phyloP scores from a whole-genome alignment of 2,888 invertebrate genomes.

The Sarcophaga subvicina region DNA sequence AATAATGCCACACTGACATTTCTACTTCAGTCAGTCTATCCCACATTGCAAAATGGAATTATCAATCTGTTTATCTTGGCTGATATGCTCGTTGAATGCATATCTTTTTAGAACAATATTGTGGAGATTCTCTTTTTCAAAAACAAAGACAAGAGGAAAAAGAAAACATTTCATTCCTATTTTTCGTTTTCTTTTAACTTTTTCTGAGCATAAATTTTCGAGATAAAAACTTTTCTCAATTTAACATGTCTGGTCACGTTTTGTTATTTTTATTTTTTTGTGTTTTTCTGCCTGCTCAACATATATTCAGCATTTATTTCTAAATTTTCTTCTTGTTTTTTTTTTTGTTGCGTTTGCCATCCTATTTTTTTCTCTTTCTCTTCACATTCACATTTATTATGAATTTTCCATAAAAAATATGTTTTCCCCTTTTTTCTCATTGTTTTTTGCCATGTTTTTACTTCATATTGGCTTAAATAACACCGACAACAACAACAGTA shows the following conservation, averaged over 20 bases:
- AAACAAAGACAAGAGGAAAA: neutral
- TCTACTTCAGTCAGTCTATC: neutral
- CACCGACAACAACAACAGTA: neutral
- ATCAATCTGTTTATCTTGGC: slow-evolving; percentile 59
- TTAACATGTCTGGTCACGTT: slow-evolving; percentile 66
- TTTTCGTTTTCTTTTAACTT: neutral
- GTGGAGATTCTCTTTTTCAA: slow-evolving; percentile 2
- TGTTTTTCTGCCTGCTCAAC: neutral
- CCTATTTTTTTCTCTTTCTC: neutral
- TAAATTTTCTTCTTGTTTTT: slow-evolving; percentile 36
- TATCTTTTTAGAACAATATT: slow-evolving; percentile 44
- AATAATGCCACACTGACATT: neutral
- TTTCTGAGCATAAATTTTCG: slow-evolving; percentile 46
- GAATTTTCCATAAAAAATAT: slow-evolving; percentile 44
- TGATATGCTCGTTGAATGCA: neutral
- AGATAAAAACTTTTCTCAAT: slow-evolving; percentile 52
- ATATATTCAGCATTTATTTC: slow-evolving; percentile 42
- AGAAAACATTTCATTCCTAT: too few relatives aligned
- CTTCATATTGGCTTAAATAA: neutral
- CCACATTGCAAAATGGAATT: slow-evolving; percentile 24
- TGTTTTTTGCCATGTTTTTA: neutral
- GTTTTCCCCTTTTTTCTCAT: slow-evolving; percentile 4
- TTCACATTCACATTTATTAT: slow-evolving; percentile 16
- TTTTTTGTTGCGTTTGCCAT: neutral
- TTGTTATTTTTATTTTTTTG: slow-evolving; percentile 42